Conservation (phyloP, 2,797 vertebrate genomes). For the Simalia tracyae region DNA sequence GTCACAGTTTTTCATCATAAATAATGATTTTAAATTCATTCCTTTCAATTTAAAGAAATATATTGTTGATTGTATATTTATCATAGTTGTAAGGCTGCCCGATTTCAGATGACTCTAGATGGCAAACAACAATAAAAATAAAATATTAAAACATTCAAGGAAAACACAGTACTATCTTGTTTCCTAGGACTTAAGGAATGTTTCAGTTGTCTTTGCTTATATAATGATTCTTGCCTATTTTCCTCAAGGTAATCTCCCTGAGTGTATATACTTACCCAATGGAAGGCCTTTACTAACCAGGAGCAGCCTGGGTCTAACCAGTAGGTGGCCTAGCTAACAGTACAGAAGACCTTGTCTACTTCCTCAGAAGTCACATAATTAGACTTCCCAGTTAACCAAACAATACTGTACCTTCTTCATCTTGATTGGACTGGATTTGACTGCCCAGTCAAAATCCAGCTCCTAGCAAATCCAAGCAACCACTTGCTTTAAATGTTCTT, state of each 20-base stretch:
- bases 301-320: background rate
- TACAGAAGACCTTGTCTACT: background rate
- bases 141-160: background rate
- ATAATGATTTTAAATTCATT: background rate
- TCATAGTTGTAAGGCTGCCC: background rate
- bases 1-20: background rate
- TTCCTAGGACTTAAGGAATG: background rate
- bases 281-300: background rate
- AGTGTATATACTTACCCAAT: background rate
- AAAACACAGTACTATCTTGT: background rate
- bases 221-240: background rate
- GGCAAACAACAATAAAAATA: background rate
- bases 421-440: background rate
- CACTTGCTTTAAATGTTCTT: background rate
- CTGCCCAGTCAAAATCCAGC: background rate
- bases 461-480: background rate
- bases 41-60: background rate
- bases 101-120: background rate
- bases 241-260: background rate
- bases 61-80: background rate
- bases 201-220: background rate
- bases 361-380: background rate
- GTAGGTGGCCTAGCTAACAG: background rate
- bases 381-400: background rate
- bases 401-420: background rate